Base-by-base conservation (phyloP, 2,797 vertebrate species). In the Gobionotothen gibberifrons region DNA sequence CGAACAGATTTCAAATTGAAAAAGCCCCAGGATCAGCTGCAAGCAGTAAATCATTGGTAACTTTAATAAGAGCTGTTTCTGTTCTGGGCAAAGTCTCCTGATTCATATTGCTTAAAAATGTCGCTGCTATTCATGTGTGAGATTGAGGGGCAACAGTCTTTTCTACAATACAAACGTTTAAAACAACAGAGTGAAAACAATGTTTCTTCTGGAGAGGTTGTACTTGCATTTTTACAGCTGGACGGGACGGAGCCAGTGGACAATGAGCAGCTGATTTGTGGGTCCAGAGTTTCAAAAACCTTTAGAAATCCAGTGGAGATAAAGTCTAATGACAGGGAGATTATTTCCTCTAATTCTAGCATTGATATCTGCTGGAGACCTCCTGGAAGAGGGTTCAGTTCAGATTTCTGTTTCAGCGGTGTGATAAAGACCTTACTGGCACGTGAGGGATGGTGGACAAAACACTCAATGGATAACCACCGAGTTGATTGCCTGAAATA, bases 371-470 rank as follows among this genome's bases (percentile, higher is more conserved):
- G 59, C 51, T 62, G n/a, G 3, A 48, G 19, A 55, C 14, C 13
- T 0, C 3, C 32, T 14, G 5, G 39, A 17, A 42, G 13, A 19
- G 43, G 32, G 17, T 29, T 56, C 52, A 46, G 40, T 14, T 3
- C 19, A 61, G 26, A 61, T 19, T 46, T 62, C 3, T 19, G 43
- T 42, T 42, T 72, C 60, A 65, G 26, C 21, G 17, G 56, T 55
- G 56, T 42, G 48, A 67, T 67, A 4, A 19, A 5, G 26, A 67
- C 49, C 11, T 26, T 22, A 26, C 66, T 66, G 39, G 57, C 17
- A 39, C 58, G 51, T 47, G 21, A 65, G 17, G 36, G 52, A 36
- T 44, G 21, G 3, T 44, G n/a, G 5, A 9, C 15, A 57, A 73
- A 16, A 13, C 19, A 13, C 21, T 65, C n/a, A 15, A 40, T 13